Evolutionary conservation across 1,140 invertebrate species (phyloP), one percentile per base, ranked within the genome.

Genomic region (Drosophila busckii): DNA sequence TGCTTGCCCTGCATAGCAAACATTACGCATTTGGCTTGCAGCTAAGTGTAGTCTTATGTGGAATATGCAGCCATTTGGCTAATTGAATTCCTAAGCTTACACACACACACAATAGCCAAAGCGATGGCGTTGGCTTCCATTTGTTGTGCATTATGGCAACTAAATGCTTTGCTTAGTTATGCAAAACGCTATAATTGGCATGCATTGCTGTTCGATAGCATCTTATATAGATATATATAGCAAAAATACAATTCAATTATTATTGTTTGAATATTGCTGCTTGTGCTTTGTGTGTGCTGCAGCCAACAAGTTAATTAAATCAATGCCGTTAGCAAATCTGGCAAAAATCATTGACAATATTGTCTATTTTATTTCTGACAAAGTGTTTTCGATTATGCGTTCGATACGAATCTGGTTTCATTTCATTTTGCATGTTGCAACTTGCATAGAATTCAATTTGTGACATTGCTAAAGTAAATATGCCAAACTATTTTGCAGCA

Each of bases 1-100:
- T n/a, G n/a, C n/a, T n/a, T n/a, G n/a, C n/a, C n/a, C 42, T 56
- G 48, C 15, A 20, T 48, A 53, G 20, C 52, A 29, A 23, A 44
- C 49, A 48, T 44, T 9, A 22, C 38, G 25, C 58, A 41, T 46
- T 48, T 55, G 44, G 23, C 23, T 54, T 54, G 55, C 37, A 44
- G 13, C 10, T 10, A 20, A n/a, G 12, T 13, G 37, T 6, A 5
- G 25, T 32, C 19, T 20, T 34, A 12, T 17, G 20, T 41, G 6
- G 35, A 20, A 17, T 9, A n/a, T 7, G 37, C 17, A 48, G 29
- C 48, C 41, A 75, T 76, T 75, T 76, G 32, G 64, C 49, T 75
- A 75, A 75, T 75, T 75, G 70, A 70, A 75, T 69, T 75, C 70
- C 58, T 68, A 15, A 29, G 56, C 23, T 28, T 5, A 3, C n/a